Base-by-base conservation (phyloP, 2,888 invertebrate species). In the Agrotis puta region DNA sequence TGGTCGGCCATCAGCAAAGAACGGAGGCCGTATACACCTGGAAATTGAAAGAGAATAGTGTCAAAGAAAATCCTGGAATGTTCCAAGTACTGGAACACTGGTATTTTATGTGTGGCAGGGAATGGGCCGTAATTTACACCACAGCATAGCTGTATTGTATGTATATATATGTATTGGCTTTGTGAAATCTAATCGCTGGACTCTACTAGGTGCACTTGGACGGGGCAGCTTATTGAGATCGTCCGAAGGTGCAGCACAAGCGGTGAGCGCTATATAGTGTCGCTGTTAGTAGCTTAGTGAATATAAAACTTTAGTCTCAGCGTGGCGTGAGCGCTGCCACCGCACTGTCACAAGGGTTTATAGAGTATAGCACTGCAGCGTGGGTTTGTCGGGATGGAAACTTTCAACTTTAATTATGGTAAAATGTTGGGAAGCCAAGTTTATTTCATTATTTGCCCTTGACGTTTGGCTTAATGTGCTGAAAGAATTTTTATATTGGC, bases 1-100 rank as follows among this genome's bases (percentile, higher is more conserved):
- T 95, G 94, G 68, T 94, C 95, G 14, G 92, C 94, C 94, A 94
- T 94, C 2, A 96, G 79, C 0, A 96, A 87, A 0, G 95, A 89
- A 39, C 90, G 89, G 2, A 96, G 91, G 14, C 98, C 95, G 78
- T 87, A 91, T 24, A 96, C 87, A 27, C 92, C 96, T 96, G 84
- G 68, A 90, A 90, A 79, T n/a, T n/a, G 20, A 53, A 56, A 58
- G 2, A 6, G 43, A 24, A 45, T 24, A 47, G 18, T 68, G 39
- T n/a, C n/a, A 33, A 39, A 11, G 2, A 39, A 11, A 11, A 39
- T 9, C 9, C 9, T 39, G 39, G 39, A 11, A 13, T 54, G 54
- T n/a, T n/a, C 27, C 54, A 18, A 27, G 1, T 13, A n/a, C 27
- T 54, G 27, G n/a, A 6, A n/a, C 18, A 27, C n/a, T 13, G 13